These are phyloP conservation scores for Artibeus lituratus DNA, from an alignment of 2,797 vertebrate genomes.

Conservation along the genomic window DNA sequence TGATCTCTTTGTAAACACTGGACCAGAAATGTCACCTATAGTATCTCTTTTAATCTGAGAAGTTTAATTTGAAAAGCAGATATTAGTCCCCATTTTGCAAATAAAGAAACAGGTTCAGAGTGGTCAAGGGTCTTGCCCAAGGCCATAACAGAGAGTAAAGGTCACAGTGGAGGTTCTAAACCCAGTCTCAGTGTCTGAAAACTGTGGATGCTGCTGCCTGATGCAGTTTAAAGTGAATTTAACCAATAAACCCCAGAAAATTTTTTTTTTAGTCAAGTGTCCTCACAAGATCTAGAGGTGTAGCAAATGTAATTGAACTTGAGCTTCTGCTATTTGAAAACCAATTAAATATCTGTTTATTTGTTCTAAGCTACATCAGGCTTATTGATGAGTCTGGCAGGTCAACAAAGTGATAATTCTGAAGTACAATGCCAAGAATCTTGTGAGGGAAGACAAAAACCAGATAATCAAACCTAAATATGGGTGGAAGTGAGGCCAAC, in stretches of 20 bases:
- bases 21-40: background rate
- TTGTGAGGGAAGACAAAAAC: background rate
- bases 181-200: background rate
- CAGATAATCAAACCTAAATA: background rate
- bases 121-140: background rate
- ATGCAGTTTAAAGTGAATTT: background rate
- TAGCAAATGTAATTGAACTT: background rate
- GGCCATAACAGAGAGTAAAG: background rate
- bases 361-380: background rate
- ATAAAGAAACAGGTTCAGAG: constrained; percentile 5
- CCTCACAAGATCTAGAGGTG: background rate
- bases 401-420: background rate
- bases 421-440: background rate
- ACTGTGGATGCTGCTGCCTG: background rate
- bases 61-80: background rate
- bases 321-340: background rate
- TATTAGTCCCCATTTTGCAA: background rate
- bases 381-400: background rate
- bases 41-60: background rate
- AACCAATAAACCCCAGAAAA: background rate
- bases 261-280: background rate
- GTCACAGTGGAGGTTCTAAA: background rate
- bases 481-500: background rate
- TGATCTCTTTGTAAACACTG: background rate
- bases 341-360: background rate